Conservation (phyloP, 2,888 invertebrate genomes). For the Polyploca ridens region DNA sequence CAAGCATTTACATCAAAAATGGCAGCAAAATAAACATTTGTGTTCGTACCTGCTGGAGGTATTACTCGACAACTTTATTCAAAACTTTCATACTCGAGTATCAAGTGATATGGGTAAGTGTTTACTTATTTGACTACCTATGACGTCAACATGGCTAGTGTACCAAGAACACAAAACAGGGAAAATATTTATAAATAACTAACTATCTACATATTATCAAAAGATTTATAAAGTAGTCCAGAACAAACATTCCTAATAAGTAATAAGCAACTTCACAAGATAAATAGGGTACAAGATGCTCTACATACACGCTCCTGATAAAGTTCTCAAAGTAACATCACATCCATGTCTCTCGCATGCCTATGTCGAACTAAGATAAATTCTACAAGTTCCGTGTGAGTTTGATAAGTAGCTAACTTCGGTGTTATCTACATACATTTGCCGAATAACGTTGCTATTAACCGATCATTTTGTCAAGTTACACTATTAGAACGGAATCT, state of each 20-base stretch:
- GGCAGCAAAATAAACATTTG: conserved; percentile 54
- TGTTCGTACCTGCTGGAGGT: conserved; percentile 36
- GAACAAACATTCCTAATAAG: not conserved
- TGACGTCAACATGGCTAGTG: no score
- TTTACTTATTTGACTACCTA: no score
- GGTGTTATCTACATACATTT: conserved; percentile 45
- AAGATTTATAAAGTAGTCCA: no score
- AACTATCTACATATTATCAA: not conserved
- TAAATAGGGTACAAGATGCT: not conserved
- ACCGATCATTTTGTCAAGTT: conserved; percentile 29
- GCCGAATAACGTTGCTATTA: conserved; percentile 40
- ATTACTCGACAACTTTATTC: conserved; percentile 37
- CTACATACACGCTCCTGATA: conserved; percentile 17
- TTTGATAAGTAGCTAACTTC: conserved; percentile 50
- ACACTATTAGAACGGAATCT: not conserved
- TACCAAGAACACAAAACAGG: not conserved
- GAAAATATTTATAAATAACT: not conserved
- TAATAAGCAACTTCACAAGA: not conserved
- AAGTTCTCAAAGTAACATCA: conserved; percentile 28
- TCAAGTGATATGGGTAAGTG: not conserved
- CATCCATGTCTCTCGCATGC: conserved; percentile 43
- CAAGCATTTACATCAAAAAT: conserved; percentile 54
- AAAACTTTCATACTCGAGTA: conserved; percentile 13
- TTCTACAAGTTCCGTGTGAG: conserved; percentile 43
- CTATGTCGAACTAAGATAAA: conserved; percentile 47